These are phyloP conservation scores for Porites cylindrica DNA, from an alignment of 92 coral and sea anemone genomes.

Conservation along the genomic window DNA sequence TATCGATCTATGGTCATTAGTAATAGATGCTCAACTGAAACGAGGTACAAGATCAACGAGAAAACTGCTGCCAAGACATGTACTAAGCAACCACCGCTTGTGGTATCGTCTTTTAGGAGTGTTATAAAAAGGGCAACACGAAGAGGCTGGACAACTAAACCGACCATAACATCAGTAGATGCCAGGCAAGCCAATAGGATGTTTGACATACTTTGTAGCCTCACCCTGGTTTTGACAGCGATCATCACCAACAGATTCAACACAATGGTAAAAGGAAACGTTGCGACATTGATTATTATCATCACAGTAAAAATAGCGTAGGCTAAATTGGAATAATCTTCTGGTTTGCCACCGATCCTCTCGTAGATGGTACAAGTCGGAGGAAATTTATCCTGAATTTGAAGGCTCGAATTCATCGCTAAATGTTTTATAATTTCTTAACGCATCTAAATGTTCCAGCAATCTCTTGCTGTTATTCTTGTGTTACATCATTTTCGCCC, in stretches of 20 bases:
- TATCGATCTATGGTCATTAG: background rate
- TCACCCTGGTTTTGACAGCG: conserved; percentile 1
- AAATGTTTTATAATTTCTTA: no score
- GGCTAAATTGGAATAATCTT: background rate
- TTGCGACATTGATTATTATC: background rate
- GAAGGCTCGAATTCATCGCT: background rate
- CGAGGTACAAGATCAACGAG: background rate
- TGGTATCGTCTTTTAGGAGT: background rate
- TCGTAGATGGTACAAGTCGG: background rate
- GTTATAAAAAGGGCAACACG: no score
- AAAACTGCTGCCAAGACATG: background rate
- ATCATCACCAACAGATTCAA: background rate
- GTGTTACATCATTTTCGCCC: no score
- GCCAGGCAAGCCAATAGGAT: conserved; percentile 13
- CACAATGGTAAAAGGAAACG: conserved; percentile 1
- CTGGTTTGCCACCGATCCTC: background rate
- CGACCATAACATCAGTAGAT: conserved; percentile 13
- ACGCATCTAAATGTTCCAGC: no score
- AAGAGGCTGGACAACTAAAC: conserved; percentile 17
- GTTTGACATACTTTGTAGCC: conserved; percentile 10
- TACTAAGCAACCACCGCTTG: background rate
- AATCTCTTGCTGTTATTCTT: no score
- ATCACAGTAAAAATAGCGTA: background rate
- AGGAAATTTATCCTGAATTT: background rate
- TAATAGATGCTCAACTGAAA: conserved; percentile 5